Conservation (phyloP, 1,140 invertebrate genomes). For the Thereuonema tuberculata region DNA sequence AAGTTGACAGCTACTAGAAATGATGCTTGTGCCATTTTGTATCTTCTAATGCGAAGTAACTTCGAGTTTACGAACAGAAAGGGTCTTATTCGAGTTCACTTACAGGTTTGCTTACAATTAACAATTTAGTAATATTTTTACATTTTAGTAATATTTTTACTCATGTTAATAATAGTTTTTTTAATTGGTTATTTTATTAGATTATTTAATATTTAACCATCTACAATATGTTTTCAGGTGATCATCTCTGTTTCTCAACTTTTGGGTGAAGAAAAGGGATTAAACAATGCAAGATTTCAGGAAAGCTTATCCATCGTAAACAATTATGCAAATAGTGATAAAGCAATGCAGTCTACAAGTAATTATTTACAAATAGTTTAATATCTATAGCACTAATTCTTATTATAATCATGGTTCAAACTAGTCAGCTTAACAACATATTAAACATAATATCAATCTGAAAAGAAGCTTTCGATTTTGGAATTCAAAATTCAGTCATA, state of each 20-base stretch:
- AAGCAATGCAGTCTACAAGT: conserved; percentile 80
- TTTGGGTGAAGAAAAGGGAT: conserved; percentile 65
- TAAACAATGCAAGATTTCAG: conserved; percentile 80
- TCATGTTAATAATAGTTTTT: too few relatives aligned
- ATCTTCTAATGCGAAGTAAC: conserved; percentile 82
- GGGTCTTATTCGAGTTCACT: conserved; percentile 68
- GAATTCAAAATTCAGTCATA: too few relatives aligned
- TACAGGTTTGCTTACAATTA: conserved; percentile 51
- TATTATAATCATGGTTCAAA: too few relatives aligned
- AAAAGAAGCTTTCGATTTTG: too few relatives aligned
- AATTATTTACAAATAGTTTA: too few relatives aligned
- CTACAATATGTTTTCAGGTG: conserved; percentile 27
- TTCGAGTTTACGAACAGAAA: conserved; percentile 73
- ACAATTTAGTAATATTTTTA: too few relatives aligned
- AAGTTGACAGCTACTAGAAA: conserved; percentile 61
- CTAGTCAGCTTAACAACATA: too few relatives aligned
- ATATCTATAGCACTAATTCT: too few relatives aligned
- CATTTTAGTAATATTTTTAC: too few relatives aligned
- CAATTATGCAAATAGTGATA: conserved; percentile 80
- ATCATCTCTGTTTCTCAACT: conserved; percentile 88
- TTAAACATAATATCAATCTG: too few relatives aligned
- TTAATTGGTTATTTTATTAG: background rate
- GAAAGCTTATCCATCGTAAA: conserved; percentile 84
- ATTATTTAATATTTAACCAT: background rate
- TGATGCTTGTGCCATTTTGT: conserved; percentile 77